Evolutionary conservation across 2,888 invertebrate genomes (phyloP).

Genomic region (Acleris emargana): DNA sequence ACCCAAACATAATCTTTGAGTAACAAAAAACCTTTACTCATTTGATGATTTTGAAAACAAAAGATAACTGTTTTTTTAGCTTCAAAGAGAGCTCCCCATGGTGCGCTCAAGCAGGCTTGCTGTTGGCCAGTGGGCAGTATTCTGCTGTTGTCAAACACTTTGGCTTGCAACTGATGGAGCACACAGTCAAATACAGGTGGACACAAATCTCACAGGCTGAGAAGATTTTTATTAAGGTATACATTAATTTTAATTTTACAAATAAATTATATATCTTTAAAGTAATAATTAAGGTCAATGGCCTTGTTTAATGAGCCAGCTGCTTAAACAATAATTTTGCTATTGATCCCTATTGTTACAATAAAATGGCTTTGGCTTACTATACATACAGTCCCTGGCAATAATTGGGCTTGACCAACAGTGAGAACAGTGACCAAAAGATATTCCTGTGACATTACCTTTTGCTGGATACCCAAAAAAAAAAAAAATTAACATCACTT

Average conservation of each 20-base stretch:
- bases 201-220: slow-evolving; percentile 93
- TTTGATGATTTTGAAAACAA: too few species aligned
- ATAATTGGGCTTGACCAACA: too few species aligned
- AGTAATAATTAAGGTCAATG: slow-evolving; percentile 5
- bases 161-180: slow-evolving; percentile 96
- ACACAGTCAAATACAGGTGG: slow-evolving; percentile 97
- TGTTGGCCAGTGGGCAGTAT: slow-evolving; percentile 89
- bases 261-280: not conserved
- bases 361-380: too few species aligned
- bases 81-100: slow-evolving; percentile 94
- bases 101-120: slow-evolving; percentile 94
- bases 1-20: too few species aligned
- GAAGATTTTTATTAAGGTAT: slow-evolving; percentile 94
- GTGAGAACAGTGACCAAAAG: too few species aligned
- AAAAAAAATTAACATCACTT: too few species aligned
- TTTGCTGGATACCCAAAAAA: too few species aligned
- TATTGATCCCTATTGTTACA: too few species aligned
- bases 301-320: slow-evolving; percentile 9
- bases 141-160: slow-evolving; percentile 93
- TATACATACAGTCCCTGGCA: too few species aligned
- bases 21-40: too few species aligned
- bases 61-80: slow-evolving; percentile 53
- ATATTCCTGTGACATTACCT: too few species aligned
- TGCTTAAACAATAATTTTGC: slow-evolving; percentile 10
- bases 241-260: not conserved